Conservation (phyloP, 2,113 vertebrate species). For the Fulmarus glacialis region DNA sequence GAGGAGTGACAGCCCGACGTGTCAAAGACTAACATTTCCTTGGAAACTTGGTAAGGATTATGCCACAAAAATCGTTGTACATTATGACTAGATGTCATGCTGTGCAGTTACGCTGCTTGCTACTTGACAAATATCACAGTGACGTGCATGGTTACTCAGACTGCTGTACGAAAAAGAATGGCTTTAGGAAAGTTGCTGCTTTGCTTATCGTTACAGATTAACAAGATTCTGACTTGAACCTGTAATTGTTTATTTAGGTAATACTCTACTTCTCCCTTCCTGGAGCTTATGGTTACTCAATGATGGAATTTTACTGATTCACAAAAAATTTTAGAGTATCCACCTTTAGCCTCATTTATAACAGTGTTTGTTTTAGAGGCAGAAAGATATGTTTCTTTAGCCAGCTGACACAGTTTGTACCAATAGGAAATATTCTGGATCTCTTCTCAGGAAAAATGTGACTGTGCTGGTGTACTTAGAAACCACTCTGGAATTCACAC, state of each 20-base stretch:
- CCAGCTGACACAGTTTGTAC: neutral
- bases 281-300: neutral
- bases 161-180: neutral
- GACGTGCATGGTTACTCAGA: constrained; percentile 17
- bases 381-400: neutral
- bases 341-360: neutral
- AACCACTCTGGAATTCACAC: neutral
- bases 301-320: neutral
- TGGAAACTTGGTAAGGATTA: neutral
- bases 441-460: neutral
- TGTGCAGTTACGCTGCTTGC: neutral
- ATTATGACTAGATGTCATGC: neutral
- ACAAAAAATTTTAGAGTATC: neutral
- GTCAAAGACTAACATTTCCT: neutral
- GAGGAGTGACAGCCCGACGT: neutral
- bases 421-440: neutral
- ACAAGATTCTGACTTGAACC: neutral
- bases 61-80: neutral
- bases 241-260: constrained; percentile 6
- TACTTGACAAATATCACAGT: neutral
- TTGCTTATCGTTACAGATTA: neutral
- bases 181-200: neutral
- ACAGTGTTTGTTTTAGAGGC: neutral
- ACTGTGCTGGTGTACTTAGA: neutral
- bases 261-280: neutral